Evolutionary conservation across 2,888 invertebrate genomes (phyloP).

Genomic region (Eledona agricola): DNA sequence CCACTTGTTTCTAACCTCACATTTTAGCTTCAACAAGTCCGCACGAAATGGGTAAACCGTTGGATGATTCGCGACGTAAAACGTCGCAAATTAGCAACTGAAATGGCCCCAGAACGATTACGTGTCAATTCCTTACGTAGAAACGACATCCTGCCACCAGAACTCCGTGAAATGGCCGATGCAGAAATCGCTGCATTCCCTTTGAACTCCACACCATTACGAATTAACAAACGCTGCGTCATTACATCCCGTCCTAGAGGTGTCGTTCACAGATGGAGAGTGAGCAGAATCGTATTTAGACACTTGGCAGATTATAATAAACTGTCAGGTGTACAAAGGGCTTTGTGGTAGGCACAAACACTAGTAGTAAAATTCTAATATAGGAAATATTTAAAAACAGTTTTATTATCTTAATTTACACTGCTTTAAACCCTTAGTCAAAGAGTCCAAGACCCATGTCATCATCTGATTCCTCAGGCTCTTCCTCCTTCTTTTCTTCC

Average conservation of each 20-base stretch:
- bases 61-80: conserved; percentile 89
- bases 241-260: conserved; percentile 90
- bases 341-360: conserved; percentile 78
- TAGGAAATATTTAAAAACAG: conserved; percentile 16
- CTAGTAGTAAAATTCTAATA: not conserved
- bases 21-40: conserved; percentile 74
- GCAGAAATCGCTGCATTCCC: conserved; percentile 80
- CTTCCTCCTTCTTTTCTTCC: conserved; percentile 80
- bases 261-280: conserved; percentile 79
- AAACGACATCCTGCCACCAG: conserved; percentile 85
- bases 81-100: conserved; percentile 76
- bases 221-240: conserved; percentile 81
- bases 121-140: conserved; percentile 84
- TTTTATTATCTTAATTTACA: conserved; percentile 29
- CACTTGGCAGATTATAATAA: conserved; percentile 94
- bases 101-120: conserved; percentile 79
- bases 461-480: conserved; percentile 85
- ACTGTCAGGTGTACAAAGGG: conserved; percentile 89
- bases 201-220: conserved; percentile 72
- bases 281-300: conserved; percentile 92
- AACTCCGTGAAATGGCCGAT: conserved; percentile 80
- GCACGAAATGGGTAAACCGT: conserved; percentile 83
- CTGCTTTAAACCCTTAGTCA: conserved; percentile 62
- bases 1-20: conserved; percentile 10
- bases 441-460: conserved; percentile 95